Evolutionary conservation across 2,113 vertebrate species (phyloP), one percentile per base, ranked within the genome.

Genomic region (Marcusenius ussheri): DNA sequence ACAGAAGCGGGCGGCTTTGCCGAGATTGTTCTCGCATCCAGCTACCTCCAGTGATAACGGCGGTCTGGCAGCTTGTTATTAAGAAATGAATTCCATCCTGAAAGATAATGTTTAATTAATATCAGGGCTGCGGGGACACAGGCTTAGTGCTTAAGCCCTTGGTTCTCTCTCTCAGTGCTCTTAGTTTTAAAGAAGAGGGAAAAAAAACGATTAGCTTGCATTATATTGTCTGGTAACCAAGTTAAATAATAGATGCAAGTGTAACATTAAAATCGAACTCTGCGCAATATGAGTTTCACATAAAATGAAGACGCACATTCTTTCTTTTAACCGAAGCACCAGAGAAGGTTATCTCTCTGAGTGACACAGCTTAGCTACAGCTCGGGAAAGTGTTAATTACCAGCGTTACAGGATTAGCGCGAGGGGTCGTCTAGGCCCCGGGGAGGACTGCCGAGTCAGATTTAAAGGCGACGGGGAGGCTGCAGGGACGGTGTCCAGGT

Each of bases 51-150:
- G 31, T 80, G 74, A 13, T 42, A 80, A 19, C 39, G 5, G n/a
- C 62, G 10, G n/a, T 31, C 62, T 70, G 62, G 62, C 62, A 70
- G 62, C 62, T 27, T 70, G 62, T 66, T 77, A 42, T 80, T 80
- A 80, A 80, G 74, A 80, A 80, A 80, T 80, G 74, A 80, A 80
- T 80, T 80, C 15, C 74, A 42, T 80, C 35, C 74, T 80, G 35
- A 80, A 42, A 39, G 17, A 42, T 19, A 80, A 7, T 80, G 35
- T 17, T 39, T 80, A 35, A 39, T 80, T 80, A 35, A 80, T 80
- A 80, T 80, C 74, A 80, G 74, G 15, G 17, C 74, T 80, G 74
- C 74, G 7, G 74, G 74, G 74, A 80, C 17, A 80, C 17, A 42
- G 74, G 74, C 35, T 39, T 80, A 42, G 1, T 42, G 35, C 13